Evolutionary conservation across 2,113 vertebrate genomes (phyloP), one percentile per base, ranked within the genome.

Genomic region (Clarias macrocephalus): DNA sequence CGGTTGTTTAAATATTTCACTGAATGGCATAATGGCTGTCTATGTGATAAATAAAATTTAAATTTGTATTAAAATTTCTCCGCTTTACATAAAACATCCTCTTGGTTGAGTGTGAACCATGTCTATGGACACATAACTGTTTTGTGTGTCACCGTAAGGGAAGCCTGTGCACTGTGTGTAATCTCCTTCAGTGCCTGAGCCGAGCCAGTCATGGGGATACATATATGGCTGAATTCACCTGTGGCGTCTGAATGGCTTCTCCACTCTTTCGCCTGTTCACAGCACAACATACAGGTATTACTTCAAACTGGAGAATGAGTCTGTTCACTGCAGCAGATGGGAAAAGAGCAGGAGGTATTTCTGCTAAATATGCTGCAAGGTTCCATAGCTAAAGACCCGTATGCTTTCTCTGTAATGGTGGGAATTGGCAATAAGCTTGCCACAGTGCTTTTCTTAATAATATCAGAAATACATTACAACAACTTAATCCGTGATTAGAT

Each of bases 281-380:
- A 93, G 82, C 59, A 86, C 77, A 87, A 85, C 86, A 79, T 83
- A 37, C 23, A 23, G 59, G 85, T 57, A 84, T 83, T 81, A 77
- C 56, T 90, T 63, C 63, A 83, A 60, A 91, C 85, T 59, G 73
- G 80, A 72, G 86, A 54, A 82, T 82, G 85, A 75, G 83, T 25
- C 62, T 60, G 73, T 75, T 87, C 59, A 85, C 28, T 92, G 92
- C 92, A 93, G 81, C 86, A 91, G 86, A 93, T 91, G 92, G 75
- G 54, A 85, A 85, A 85, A 89, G 90, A 88, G 84, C 82, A 82
- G 89, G 89, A 91, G 89, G 85, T 82, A 73, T 81, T 81, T 37
- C 66, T 72, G 57, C 19, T 3, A 21, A 66, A 86, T 37, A n/a
- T 66, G 59, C 60, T 80, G 33, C 21, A 86, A 80, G 48, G 21